Conservation (phyloP, 2,888 invertebrate species). For the Rhingia rostrata region DNA sequence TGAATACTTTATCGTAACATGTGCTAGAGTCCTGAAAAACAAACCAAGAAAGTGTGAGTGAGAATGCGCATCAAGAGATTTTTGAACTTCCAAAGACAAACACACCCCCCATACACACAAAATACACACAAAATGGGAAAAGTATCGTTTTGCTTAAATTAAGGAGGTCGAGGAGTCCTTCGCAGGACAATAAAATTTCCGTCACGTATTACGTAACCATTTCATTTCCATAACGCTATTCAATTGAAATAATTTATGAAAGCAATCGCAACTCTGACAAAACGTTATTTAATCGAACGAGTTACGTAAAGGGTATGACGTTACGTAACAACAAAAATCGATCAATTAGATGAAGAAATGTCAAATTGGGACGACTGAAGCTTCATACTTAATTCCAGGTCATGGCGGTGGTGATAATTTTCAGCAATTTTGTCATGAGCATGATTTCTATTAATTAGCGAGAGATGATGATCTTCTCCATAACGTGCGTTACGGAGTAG, state of each 20-base stretch:
- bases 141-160: constrained; percentile 3
- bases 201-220: constrained; percentile 29
- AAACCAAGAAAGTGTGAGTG: constrained; percentile 16
- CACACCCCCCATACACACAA: neutral
- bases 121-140: neutral
- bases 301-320: neutral
- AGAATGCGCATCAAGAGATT: constrained; percentile 11
- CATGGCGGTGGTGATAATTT: constrained; percentile 20
- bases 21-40: constrained; percentile 38
- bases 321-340: constrained; percentile 43
- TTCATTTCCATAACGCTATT: neutral
- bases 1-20: constrained; percentile 59
- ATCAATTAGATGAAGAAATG: constrained; percentile 52
- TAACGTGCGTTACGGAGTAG: constrained; percentile 30
- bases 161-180: neutral
- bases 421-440: constrained; percentile 34
- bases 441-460: constrained; percentile 53
- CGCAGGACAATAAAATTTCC: constrained; percentile 40
- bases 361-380: constrained; percentile 39
- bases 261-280: constrained; percentile 18
- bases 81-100: constrained; percentile 26
- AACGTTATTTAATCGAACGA: constrained; percentile 15
- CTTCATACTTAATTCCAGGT: neutral
- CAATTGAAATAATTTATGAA: constrained; percentile 49
- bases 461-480: constrained; percentile 21